A percentile compares a stretch with the other conserved stretches of the same genome.
phyloP scores from a whole-genome alignment of 2,113 vertebrate genomes.

The Peromyscus polionotus region DNA sequence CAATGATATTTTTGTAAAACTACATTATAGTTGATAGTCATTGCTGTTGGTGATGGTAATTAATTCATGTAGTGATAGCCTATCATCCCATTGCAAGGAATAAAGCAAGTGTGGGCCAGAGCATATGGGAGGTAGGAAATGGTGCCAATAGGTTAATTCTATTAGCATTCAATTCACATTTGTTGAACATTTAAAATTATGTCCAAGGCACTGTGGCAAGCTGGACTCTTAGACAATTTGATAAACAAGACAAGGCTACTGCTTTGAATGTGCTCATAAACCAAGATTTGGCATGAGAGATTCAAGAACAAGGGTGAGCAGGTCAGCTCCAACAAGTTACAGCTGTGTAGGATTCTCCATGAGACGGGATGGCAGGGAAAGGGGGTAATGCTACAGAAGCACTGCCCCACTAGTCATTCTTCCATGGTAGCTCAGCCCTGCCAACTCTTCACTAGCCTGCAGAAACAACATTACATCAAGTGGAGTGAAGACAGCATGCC shows the following conservation, averaged over 20 bases:
- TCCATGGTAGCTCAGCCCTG: neutral
- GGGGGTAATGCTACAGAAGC: neutral
- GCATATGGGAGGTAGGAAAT: neutral
- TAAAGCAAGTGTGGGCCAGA: neutral
- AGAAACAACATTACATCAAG: neutral
- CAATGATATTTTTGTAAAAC: neutral
- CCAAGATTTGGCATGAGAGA: neutral
- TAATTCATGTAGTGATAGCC: neutral
- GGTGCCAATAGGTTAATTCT: neutral
- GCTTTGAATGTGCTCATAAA: neutral
- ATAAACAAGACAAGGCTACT: neutral
- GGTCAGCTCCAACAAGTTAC: neutral
- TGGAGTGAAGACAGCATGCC: neutral
- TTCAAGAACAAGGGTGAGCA: neutral
- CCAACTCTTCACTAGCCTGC: neutral
- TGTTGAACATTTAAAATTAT: neutral
- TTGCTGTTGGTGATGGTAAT: neutral
- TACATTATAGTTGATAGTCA: slow-evolving; percentile 47
- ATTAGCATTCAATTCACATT: neutral
- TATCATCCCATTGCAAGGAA: neutral
- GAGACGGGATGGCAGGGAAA: neutral
- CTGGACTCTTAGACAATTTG: neutral
- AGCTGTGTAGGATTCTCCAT: neutral
- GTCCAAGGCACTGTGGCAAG: neutral
- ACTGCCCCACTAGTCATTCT: neutral